Conservation (phyloP, 2,888 invertebrate genomes). For the Nudaria mundana region DNA sequence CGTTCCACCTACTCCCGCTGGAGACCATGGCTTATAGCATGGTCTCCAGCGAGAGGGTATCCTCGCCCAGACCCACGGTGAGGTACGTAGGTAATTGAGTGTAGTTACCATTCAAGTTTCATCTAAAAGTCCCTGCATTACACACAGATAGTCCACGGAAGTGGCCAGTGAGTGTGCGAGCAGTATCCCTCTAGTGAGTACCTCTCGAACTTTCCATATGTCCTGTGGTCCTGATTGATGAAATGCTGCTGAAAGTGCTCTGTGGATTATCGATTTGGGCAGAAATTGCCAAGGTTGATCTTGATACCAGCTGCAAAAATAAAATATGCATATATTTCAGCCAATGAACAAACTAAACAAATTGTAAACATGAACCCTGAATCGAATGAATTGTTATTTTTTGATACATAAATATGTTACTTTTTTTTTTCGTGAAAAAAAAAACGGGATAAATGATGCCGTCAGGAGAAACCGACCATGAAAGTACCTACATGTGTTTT, state of each 20-base stretch:
- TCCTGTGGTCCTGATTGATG: constrained; percentile 42
- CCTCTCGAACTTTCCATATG: constrained; percentile 68
- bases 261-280: constrained; percentile 49
- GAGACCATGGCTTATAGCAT: no score
- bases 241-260: constrained; percentile 42
- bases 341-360: background rate
- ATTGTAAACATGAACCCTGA: background rate
- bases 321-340: background rate
- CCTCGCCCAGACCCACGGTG: no score
- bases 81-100: no score
- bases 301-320: constrained; percentile 55
- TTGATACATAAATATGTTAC: no score
- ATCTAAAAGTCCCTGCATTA: constrained; percentile 72
- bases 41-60: no score
- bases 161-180: constrained; percentile 72
- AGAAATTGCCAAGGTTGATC: constrained; percentile 60
- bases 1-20: no score
- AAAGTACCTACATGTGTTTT: no score
- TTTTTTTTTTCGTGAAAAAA: no score
- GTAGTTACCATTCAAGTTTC: constrained; percentile 48
- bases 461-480: no score
- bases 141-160: constrained; percentile 72
- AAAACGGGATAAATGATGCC: no score
- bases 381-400: no score
- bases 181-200: constrained; percentile 65